Base-by-base conservation (phyloP, 2,888 invertebrate species). In the Poecilobothrus nobilitatus region DNA sequence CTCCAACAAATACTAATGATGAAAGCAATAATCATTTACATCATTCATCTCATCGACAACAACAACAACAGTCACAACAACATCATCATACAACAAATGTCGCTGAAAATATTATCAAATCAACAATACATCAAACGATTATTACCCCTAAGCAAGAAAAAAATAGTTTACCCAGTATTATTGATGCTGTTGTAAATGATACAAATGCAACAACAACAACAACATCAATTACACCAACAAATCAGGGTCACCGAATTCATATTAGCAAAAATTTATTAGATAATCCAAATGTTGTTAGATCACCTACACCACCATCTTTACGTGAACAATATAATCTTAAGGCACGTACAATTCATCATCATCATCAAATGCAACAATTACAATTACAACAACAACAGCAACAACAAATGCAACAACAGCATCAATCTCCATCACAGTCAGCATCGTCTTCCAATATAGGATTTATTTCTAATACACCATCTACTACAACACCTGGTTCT, bases 221-320 rank as follows among this genome's bases (percentile, higher is more conserved):
- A 74, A 67, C 70, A 76, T 72, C 71, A 62, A 5, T 61, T 33
- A 12, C 33, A 66, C 1, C 63, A 27, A n/a, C 65, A 37, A 65
- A 34, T 65, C 77, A 74, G 73, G 74, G 78, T 71, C 78, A 78
- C 73, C 80, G 81, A 70, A 81, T 81, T 70, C 76, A 81, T 71
- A 79, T 81, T 73, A 80, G 78, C 72, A 81, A 80, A 73, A 80
- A 81, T 75, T 74, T 80, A 74, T 78, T 79, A 73, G 78, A 76
- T 72, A 76, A 76, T 68, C 73, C 75, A 71, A 76, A 76, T 71
- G 74, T 76, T 61, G 75, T 76, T 70, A 76, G 77, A 67, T 75
- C 76, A 68, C 77, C 76, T 70, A 78, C 77, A 67, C 77, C 77
- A 67, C 76, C 77, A 69, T 71, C 72, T 65, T 68, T 73, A 72